Evolutionary conservation across 2,888 invertebrate genomes (phyloP), one percentile per base, ranked within the genome.

Genomic region (Melanostoma scalare): DNA sequence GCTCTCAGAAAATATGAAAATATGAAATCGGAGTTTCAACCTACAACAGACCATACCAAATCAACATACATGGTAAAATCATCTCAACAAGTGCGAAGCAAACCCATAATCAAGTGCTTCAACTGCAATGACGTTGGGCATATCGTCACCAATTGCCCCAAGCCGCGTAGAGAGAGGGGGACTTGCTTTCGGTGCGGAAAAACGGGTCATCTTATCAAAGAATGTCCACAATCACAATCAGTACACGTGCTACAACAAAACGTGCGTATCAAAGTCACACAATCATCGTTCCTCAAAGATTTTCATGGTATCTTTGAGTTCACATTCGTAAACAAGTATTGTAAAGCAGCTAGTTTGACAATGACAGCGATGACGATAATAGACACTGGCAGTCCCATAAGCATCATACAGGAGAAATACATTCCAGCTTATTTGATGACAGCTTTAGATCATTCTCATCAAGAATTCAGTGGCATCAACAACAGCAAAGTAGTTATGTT

Each of bases 321-420:
- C 9, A 44, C 5, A 0, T 35, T 46, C 31, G 8, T 48, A 5
- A 52, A 48, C 20, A 20, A 61, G 6, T 10, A 48, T 10, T 30
- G 48, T 38, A 40, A 38, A 20, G 55, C 38, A 38, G 30, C 33
- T 10, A n/a, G 8, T 40, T 20, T 31, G 30, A 63, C 30, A n/a
- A 46, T 63, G 48, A 46, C 10, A 38, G 73, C 56, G 6, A 73
- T 63, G 48, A 73, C 68, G n/a, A 44, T 72, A 42, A 72, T 72
- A 35, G 72, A 61, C 72, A 50, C 52, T 6, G 72, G 53, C 8
- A 73, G 72, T 40, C 61, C 53, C 6, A 60, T 73, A n/a, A 68
- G 76, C 33, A 52, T 69, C n/a, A 68, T 76, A 6, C 53, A 53
- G 20, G 50, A 48, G 31, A 52, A 48, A 30, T 74, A 55, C 20